Evolutionary conservation across 1,140 invertebrate species (phyloP).

Genomic region (Drosophila grimshawi): DNA sequence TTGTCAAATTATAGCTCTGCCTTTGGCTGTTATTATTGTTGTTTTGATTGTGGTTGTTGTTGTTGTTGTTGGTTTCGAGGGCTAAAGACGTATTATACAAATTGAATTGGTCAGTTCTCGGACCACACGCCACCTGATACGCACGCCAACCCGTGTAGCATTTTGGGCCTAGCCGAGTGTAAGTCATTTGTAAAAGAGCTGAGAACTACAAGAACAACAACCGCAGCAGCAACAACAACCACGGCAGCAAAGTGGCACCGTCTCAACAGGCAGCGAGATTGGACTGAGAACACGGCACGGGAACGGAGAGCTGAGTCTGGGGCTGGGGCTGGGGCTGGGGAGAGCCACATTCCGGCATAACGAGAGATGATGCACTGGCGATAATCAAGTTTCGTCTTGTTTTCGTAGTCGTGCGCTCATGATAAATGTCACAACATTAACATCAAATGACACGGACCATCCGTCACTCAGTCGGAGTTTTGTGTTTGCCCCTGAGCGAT

Average conservation of each 20-base stretch:
- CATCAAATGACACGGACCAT: slow-evolving; percentile 84
- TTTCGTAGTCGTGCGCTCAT: slow-evolving; percentile 79
- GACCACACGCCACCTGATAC: slow-evolving; percentile 63
- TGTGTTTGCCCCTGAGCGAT: slow-evolving; percentile 73
- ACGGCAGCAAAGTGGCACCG: slow-evolving; percentile 41
- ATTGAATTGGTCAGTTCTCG: slow-evolving; percentile 28
- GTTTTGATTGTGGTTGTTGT: slow-evolving; percentile 4
- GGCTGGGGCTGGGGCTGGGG: not conserved
- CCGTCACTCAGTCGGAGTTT: slow-evolving; percentile 83
- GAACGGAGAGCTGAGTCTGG: not conserved
- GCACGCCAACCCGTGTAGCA: slow-evolving; percentile 60
- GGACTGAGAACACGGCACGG: not conserved
- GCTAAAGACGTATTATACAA: slow-evolving; percentile 37
- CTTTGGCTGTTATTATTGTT: slow-evolving; percentile 6
- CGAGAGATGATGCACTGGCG: slow-evolving; percentile 77
- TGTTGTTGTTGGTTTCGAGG: slow-evolving; percentile 3
- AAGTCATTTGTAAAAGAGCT: slow-evolving; percentile 76
- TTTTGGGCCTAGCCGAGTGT: slow-evolving; percentile 56
- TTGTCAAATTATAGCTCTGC: slow-evolving; percentile 27
- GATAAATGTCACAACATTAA: slow-evolving; percentile 85
- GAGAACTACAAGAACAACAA: slow-evolving; percentile 14
- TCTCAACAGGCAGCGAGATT: slow-evolving; percentile 9
- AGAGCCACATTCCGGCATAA: slow-evolving; percentile 58
- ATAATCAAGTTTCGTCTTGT: slow-evolving; percentile 83
- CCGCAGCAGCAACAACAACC: not conserved